These are phyloP conservation scores for Eupeodes luniger DNA, from an alignment of 2,888 invertebrate genomes.

Conservation along the genomic window DNA sequence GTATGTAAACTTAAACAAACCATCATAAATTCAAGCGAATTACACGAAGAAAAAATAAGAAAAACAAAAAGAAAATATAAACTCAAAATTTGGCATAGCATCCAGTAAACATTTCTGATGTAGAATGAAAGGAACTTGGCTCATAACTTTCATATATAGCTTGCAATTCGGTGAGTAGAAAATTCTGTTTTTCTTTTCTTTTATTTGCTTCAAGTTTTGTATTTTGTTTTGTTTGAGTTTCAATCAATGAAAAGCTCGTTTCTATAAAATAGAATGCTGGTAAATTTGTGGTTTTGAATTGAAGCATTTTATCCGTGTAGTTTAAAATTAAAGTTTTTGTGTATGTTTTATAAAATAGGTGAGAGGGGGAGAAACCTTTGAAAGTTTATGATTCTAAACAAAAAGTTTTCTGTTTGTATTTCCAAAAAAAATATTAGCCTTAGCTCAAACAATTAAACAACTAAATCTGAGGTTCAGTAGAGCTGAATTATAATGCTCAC, in stretches of 20 bases:
- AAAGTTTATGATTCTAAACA: neutral
- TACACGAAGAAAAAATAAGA: constrained; percentile 26
- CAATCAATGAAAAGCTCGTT: constrained; percentile 17
- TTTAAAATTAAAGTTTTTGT: constrained; percentile 2
- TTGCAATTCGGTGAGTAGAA: constrained; percentile 20
- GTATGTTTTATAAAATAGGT: neutral
- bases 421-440: no score
- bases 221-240: constrained; percentile 11
- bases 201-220: constrained; percentile 40
- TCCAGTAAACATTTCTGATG: constrained; percentile 13
- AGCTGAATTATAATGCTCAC: no score
- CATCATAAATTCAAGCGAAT: constrained; percentile 36
- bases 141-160: constrained; percentile 50
- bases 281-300: constrained; percentile 26
- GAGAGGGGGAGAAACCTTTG: neutral
- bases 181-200: constrained; percentile 22
- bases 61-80: constrained; percentile 48
- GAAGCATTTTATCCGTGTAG: constrained; percentile 18
- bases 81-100: constrained; percentile 12
- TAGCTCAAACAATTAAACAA: no score
- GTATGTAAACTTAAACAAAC: constrained; percentile 16
- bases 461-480: no score
- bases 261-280: constrained; percentile 3
- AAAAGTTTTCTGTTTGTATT: neutral
- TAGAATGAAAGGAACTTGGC: constrained; percentile 30